These are phyloP conservation scores for Pinna nobilis DNA, from an alignment of 1,140 invertebrate genomes.

Conservation along the genomic window DNA sequence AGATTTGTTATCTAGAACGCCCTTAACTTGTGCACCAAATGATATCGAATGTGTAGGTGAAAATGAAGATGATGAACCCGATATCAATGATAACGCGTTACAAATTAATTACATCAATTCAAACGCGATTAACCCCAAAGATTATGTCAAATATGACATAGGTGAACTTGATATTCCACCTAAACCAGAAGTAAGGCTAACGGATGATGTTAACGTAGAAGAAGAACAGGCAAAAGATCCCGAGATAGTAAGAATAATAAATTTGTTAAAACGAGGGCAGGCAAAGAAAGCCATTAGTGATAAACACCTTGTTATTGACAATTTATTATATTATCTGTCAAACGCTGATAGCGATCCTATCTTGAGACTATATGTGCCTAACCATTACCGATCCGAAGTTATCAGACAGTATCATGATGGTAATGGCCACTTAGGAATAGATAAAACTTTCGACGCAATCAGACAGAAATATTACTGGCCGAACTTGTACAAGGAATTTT, in stretches of 20 bases:
- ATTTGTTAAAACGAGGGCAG: neutral
- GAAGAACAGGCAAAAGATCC: conserved; percentile 33
- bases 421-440: conserved; percentile 30
- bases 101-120: conserved; percentile 37
- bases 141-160: conserved; percentile 18
- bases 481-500: conserved; percentile 35
- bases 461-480: conserved; percentile 42
- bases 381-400: conserved; percentile 12
- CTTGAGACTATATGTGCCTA: conserved; percentile 20
- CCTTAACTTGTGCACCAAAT: neutral
- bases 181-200: neutral
- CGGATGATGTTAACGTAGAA: neutral
- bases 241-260: neutral
- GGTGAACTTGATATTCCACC: neutral
- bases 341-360: conserved; percentile 23
- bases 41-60: neutral
- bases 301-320: conserved; percentile 23
- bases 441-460: conserved; percentile 29
- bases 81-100: conserved; percentile 31
- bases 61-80: neutral
- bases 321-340: conserved; percentile 36
- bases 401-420: conserved; percentile 43
- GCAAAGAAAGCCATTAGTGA: neutral
- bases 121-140: conserved; percentile 33
- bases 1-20: conserved; percentile 42